Percentiles rank a stretch among this genome's conserved stretches.
Conservation (phyloP, 2,113 vertebrate genomes). For the Isichthys henryi region DNA sequence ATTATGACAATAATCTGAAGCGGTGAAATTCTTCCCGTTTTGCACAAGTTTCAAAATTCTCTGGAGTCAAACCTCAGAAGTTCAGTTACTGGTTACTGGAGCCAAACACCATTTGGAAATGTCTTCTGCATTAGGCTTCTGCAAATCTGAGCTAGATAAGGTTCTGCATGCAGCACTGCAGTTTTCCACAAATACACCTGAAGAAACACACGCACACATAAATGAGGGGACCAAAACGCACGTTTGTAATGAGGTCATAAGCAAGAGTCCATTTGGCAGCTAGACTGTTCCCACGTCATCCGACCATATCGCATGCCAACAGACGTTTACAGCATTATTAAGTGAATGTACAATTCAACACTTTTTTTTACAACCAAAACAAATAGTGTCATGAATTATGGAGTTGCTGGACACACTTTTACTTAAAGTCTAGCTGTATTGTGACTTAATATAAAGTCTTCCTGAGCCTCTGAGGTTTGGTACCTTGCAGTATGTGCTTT, state of each 20-base stretch:
- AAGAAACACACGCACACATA: background rate
- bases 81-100: constrained; percentile 12
- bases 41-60: constrained; percentile 9
- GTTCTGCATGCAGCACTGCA: background rate
- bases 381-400: background rate
- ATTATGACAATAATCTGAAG: constrained; percentile 7
- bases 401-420: background rate
- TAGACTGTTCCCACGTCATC: background rate
- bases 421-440: background rate
- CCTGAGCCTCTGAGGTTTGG: background rate
- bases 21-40: constrained; percentile 3
- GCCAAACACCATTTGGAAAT: constrained; percentile 1
- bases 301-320: background rate
- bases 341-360: background rate
- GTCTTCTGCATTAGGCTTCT: background rate
- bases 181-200: background rate
- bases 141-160: constrained; percentile 1
- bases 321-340: background rate
- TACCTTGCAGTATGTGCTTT: background rate
- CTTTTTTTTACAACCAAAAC: background rate
- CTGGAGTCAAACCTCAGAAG: constrained; percentile 10
- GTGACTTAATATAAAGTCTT: background rate
- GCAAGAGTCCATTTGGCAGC: background rate
- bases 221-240: background rate
- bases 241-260: background rate